A percentile compares a stretch with the other conserved stretches of the same genome.
Conservation (phyloP, 2,797 vertebrate species). For the Urocyon cinereoargenteus region DNA sequence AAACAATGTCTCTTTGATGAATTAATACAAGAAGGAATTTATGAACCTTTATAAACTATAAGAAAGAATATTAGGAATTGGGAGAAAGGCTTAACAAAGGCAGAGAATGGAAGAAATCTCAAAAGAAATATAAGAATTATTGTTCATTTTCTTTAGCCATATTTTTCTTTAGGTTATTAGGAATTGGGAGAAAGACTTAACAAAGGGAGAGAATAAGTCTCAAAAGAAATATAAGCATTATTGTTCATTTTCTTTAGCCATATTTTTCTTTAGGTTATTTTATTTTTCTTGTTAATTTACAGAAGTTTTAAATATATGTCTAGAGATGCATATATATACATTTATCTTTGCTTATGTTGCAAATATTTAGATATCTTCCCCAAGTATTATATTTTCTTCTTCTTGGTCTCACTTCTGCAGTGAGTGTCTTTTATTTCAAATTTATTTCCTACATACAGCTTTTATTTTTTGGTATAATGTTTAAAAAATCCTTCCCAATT, state of each 20-base stretch:
- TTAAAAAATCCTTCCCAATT: neutral
- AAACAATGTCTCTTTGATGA: neutral
- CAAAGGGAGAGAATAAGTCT: neutral
- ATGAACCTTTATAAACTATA: neutral
- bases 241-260: neutral
- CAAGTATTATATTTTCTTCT: neutral
- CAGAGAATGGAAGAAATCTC: neutral
- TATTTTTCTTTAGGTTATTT: neutral
- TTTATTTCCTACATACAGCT: neutral
- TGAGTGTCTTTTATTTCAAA: neutral
- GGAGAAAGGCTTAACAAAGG: neutral
- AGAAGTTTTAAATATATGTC: neutral
- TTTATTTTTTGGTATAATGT: neutral
- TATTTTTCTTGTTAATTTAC: neutral
- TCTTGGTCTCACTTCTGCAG: neutral
- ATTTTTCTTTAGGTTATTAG: neutral
- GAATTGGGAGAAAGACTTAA: neutral
- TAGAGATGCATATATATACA: neutral
- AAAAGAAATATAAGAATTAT: neutral
- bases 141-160: neutral
- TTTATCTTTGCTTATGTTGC: neutral
- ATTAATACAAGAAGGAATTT: neutral
- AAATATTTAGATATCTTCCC: neutral
- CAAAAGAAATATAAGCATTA: neutral
- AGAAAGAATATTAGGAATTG: neutral